Base-by-base conservation (phyloP, 2,113 vertebrate species). In the Dromaius novaehollandiae region DNA sequence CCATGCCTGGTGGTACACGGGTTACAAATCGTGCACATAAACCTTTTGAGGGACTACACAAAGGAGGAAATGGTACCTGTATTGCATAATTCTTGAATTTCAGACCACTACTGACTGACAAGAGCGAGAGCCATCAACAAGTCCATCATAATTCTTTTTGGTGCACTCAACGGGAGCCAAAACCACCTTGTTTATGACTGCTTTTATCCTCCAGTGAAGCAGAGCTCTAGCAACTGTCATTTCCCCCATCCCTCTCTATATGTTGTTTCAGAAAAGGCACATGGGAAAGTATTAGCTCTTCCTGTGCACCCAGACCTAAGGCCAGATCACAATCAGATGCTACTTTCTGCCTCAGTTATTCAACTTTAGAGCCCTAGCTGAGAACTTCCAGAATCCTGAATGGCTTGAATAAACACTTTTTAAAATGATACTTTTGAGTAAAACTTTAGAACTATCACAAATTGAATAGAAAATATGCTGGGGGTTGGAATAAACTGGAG, bases 21-120 rank as follows among this genome's bases (percentile, higher is more conserved):
- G 55, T 60, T 60, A 60, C 56, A 69, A 7, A 11, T 1, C 0
- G 19, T 13, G 19, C 5, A 0, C 2, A 2, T n/a, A 51, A 71
- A 68, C 20, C 42, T 8, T 7, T 14, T 51, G 24, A 51, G 71
- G 14, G 25, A 7, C 34, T 24, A 48, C 56, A 18, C 7, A 10
- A 10, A 56, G 44, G 63, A 16, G 4, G 5, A 13, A 66, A 53
- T 2, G 4, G 11, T 42, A 65, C 13, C 46, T 0, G 0, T 18
- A 58, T 4, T 73, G 13, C 42, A 8, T 30, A 32, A 55, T 14
- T 69, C 28, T 77, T 79, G 40, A 36, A 34, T 56, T 42, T 63
- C 38, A 42, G 60, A 14, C 44, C 68, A 44, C 0, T 0, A 4
- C 25, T 76, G 51, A 12, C 24, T 2, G 0, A 9, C 17, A 30